Evolutionary conservation across 2,113 vertebrate genomes (phyloP).

Genomic region (Raja brachyura): DNA sequence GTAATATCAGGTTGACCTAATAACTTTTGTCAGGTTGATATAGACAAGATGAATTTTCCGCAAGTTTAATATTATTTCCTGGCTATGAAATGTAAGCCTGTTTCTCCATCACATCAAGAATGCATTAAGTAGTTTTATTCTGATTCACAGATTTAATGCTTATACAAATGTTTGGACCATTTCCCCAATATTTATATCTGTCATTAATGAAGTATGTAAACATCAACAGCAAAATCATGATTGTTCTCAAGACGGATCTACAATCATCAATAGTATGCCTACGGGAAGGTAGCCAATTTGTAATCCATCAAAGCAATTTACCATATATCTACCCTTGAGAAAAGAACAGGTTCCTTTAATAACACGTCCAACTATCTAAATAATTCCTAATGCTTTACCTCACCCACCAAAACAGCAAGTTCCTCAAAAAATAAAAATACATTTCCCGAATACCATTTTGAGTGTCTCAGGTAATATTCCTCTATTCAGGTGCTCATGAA

Average conservation of each 20-base stretch:
- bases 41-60: neutral
- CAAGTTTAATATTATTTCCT: neutral
- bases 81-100: neutral
- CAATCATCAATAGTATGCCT: neutral
- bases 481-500: neutral
- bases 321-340: neutral
- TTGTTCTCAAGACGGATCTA: neutral
- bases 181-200: neutral
- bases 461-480: neutral
- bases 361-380: neutral
- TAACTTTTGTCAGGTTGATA: neutral
- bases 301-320: neutral
- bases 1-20: too few relatives aligned
- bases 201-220: neutral
- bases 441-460: neutral
- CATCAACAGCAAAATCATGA: neutral
- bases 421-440: neutral
- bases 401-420: neutral
- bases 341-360: neutral
- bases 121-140: neutral
- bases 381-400: too few relatives aligned
- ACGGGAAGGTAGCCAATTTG: neutral
- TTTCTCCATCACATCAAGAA: neutral
- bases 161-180: neutral
- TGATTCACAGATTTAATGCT: neutral